Percentiles rank a stretch among this genome's conserved stretches.
Evolutionary conservation across 2,113 vertebrate species (phyloP).

Genomic region (Mesembrinibis cayennensis): DNA sequence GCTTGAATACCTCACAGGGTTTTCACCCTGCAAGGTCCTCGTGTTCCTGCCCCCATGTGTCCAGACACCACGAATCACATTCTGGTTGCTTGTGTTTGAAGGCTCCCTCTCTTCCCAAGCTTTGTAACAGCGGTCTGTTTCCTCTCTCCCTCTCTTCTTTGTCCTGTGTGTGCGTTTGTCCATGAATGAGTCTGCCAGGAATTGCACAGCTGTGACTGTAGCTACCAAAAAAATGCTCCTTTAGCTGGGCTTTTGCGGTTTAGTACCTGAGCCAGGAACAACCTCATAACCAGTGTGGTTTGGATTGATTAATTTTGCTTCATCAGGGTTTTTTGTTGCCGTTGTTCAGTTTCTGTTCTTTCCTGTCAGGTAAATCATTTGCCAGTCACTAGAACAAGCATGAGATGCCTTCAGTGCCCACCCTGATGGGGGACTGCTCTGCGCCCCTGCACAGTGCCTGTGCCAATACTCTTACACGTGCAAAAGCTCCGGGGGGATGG

Average conservation of each 20-base stretch:
- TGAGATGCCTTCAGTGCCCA: rapidly evolving
- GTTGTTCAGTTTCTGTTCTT: background rate
- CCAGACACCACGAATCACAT: rapidly evolving
- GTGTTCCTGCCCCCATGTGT: background rate
- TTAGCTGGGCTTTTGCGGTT: background rate
- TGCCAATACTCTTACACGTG: rapidly evolving
- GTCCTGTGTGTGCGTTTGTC: background rate
- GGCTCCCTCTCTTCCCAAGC: background rate
- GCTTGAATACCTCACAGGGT: background rate
- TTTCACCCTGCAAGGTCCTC: background rate
- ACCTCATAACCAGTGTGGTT: rapidly evolving
- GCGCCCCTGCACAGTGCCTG: background rate
- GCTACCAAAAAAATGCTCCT: background rate
- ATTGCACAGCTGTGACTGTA: background rate
- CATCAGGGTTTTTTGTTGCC: rapidly evolving
- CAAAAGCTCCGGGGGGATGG: rapidly evolving
- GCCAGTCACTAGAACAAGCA: background rate
- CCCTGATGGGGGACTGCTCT: background rate
- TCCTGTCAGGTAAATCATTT: background rate
- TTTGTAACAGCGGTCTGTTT: background rate
- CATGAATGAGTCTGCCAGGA: background rate
- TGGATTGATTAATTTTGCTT: background rate
- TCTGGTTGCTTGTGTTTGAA: background rate
- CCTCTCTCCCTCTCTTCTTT: background rate
- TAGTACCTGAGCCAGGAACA: background rate